Evolutionary conservation across 1,140 invertebrate species (phyloP).

Genomic region (Myzus persicae): DNA sequence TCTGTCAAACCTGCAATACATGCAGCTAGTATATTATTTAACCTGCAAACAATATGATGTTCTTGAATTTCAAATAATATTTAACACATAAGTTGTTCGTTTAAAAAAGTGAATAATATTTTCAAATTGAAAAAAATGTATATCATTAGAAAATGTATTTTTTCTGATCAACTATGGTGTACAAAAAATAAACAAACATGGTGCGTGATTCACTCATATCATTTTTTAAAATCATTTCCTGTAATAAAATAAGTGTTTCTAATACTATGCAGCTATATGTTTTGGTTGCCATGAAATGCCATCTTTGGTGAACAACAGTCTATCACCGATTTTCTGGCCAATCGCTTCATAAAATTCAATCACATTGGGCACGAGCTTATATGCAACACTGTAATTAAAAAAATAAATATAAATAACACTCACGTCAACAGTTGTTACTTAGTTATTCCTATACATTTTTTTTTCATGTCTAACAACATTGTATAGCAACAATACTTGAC

Average conservation of each 20-base stretch:
- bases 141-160: not conserved
- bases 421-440: not conserved
- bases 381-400: slow-evolving; percentile 62
- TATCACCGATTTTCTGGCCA: slow-evolving; percentile 62
- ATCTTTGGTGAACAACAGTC: slow-evolving; percentile 62
- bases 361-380: slow-evolving; percentile 62
- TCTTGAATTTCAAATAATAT: not conserved
- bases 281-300: slow-evolving; percentile 55
- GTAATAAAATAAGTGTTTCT: not conserved
- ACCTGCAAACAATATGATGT: not conserved
- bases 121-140: not conserved
- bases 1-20: not conserved
- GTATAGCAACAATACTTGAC: not conserved
- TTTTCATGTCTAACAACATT: not conserved
- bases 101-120: not conserved
- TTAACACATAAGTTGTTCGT: not conserved
- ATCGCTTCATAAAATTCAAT: slow-evolving; percentile 63
- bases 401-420: not conserved
- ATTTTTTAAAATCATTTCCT: not conserved
- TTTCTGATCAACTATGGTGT: not conserved
- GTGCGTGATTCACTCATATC: slow-evolving; percentile 5
- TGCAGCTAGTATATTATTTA: not conserved
- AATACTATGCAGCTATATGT: slow-evolving; percentile 58
- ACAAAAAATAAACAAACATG: slow-evolving; percentile 23
- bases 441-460: not conserved